Base-by-base conservation (phyloP, 2,797 vertebrate species). In the Ambastaia sidthimunki region DNA sequence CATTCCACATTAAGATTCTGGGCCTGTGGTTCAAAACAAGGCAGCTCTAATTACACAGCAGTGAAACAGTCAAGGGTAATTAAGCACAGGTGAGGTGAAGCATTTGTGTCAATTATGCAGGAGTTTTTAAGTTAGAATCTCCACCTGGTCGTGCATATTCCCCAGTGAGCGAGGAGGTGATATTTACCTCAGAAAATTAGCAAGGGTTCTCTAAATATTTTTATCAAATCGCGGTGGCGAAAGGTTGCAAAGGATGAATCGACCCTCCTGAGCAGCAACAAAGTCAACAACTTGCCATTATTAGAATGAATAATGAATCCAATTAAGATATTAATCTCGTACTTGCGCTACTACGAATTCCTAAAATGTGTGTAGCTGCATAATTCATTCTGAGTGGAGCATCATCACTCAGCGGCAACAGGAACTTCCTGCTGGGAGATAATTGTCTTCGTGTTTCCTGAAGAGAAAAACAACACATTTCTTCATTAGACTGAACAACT, bases 321-420 rank as follows among this genome's bases (percentile, higher is more conserved):
- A 89, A 91, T 92, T 91, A 89, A 89, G 86, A 83, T 69, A 90
- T 90, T 86, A 87, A 81, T 76, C 67, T 68, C 83, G 85, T 80
- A 84, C 78, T 65, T 57, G 76, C 77, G 15, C 23, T 77, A 87
- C 85, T 88, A 80, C 80, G 81, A 87, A 89, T 86, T 86, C 83
- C 89, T 89, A 87, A 87, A 87, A 86, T 84, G 78, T 78, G 74
- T 72, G 69, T 85, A 80, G 78, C 34, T 15, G 69, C 65, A 68
- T 89, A 89, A 91, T 85, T 87, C 85, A 86, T 81, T 71, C 78
- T 82, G 28, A 57, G 74, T 85, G 65, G 65, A 83, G 21, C 67
- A 74, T 76, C 52, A 65, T 81, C 18, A 68, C 34, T 80, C 34
- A 79, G 68, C 74, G 72, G 73, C 66, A 74, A 77, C 69, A 72